Percentiles rank a stretch among this genome's conserved stretches.
Conservation (phyloP, 2,888 invertebrate species). For the Acanthopleura granulata region DNA sequence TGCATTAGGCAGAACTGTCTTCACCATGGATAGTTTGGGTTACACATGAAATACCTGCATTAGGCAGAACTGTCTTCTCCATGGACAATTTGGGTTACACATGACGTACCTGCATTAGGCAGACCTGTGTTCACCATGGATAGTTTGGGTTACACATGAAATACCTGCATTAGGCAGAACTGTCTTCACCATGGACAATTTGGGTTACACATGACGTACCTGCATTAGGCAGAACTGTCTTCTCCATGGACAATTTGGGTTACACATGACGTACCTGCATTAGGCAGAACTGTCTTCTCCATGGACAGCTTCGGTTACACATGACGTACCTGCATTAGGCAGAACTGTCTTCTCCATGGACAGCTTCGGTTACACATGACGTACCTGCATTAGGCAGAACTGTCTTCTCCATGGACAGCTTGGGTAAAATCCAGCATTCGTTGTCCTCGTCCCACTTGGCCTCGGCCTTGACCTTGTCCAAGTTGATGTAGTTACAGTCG, state of each 20-base stretch:
- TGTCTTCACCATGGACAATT: slow-evolving; percentile 76
- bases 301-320: slow-evolving; percentile 77
- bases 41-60: too few relatives aligned
- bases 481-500: slow-evolving; percentile 82
- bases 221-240: too few relatives aligned
- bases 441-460: slow-evolving; percentile 82
- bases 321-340: slow-evolving; percentile 72
- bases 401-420: slow-evolving; percentile 76
- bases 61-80: too few relatives aligned
- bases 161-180: slow-evolving; percentile 76
- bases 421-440: slow-evolving; percentile 80
- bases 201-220: slow-evolving; percentile 73
- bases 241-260: too few relatives aligned
- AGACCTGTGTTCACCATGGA: too few relatives aligned
- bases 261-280: slow-evolving; percentile 58
- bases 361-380: slow-evolving; percentile 74
- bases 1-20: too few relatives aligned
- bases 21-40: too few relatives aligned
- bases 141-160: slow-evolving; percentile 22
- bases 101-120: too few relatives aligned
- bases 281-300: slow-evolving; percentile 79
- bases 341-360: slow-evolving; percentile 77
- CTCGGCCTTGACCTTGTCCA: slow-evolving; percentile 78
- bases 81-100: too few relatives aligned
- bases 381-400: slow-evolving; percentile 76